Conservation (phyloP, 2,797 vertebrate genomes). For the Acanthurus lineatus region DNA sequence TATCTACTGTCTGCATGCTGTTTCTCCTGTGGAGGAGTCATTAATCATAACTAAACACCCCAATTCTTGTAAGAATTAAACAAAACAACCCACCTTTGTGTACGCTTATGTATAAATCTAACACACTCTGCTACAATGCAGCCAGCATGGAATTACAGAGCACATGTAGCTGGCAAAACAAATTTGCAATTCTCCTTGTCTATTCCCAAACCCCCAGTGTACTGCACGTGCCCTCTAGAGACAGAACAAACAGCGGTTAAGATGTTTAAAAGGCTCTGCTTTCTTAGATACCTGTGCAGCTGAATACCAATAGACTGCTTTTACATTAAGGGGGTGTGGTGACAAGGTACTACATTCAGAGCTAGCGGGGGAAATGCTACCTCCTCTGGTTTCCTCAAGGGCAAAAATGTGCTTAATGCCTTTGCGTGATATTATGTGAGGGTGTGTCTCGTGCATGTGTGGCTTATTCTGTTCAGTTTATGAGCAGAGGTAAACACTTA, state of each 20-base stretch:
- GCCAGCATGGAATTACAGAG: constrained; percentile 71
- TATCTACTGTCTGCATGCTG: constrained; percentile 44
- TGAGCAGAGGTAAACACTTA: constrained; percentile 57
- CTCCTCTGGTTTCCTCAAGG: constrained; percentile 81
- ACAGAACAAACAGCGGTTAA: constrained; percentile 85
- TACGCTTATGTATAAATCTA: constrained; percentile 70
- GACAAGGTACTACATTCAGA: constrained; percentile 71
- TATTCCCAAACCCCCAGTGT: constrained; percentile 82
- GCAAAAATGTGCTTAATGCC: constrained; percentile 74
- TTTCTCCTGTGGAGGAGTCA: constrained; percentile 67
- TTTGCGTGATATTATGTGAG: constrained; percentile 63
- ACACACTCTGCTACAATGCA: constrained; percentile 62
- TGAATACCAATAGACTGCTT: constrained; percentile 86
- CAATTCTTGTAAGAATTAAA: constrained; percentile 73
- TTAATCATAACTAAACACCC: constrained; percentile 80
- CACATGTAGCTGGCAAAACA: constrained; percentile 78
- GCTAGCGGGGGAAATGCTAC: constrained; percentile 73
- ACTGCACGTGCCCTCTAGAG: constrained; percentile 85
- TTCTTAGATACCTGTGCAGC: constrained; percentile 84
- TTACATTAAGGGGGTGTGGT: constrained; percentile 74
- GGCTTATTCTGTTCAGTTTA: constrained; percentile 48
- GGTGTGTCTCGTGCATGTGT: constrained; percentile 45
- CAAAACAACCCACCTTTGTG: constrained; percentile 74
- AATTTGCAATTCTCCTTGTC: constrained; percentile 81
- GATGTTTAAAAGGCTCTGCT: constrained; percentile 86